Percentiles rank a stretch among this genome's conserved stretches.
These are phyloP conservation scores for Stegostoma tigrinum DNA, from an alignment of 2,113 vertebrate species.

Conservation along the genomic window DNA sequence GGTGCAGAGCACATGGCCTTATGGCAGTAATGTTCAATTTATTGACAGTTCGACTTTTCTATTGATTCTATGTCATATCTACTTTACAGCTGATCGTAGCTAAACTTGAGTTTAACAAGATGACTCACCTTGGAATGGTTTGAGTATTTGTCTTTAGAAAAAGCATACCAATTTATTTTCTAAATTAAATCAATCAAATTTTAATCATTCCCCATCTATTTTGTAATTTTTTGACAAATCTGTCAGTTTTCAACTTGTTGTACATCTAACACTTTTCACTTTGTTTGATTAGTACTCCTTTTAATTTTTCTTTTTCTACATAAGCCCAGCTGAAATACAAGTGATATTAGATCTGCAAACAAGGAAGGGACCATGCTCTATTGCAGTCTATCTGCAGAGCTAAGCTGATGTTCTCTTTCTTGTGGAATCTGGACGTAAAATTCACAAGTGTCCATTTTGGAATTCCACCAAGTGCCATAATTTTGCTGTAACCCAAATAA, in stretches of 20 bases:
- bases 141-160: background rate
- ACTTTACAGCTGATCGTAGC: conserved; percentile 6
- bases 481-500: background rate
- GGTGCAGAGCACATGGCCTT: background rate
- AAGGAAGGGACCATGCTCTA: background rate
- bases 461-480: background rate
- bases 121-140: background rate
- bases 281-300: background rate
- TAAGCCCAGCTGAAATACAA: background rate
- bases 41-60: background rate
- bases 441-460: background rate
- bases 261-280: background rate
- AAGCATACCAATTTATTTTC: too few species aligned
- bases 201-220: background rate
- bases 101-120: background rate
- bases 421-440: background rate
- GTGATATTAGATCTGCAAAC: background rate
- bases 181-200: background rate
- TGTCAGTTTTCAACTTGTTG: background rate
- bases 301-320: background rate
- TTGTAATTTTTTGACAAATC: background rate
- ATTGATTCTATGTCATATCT: background rate
- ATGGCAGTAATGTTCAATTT: background rate
- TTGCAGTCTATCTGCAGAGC: background rate
- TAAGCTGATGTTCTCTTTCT: background rate